Base-by-base conservation (phyloP, 1,140 invertebrate genomes). In the Aradophagus sp. region DNA sequence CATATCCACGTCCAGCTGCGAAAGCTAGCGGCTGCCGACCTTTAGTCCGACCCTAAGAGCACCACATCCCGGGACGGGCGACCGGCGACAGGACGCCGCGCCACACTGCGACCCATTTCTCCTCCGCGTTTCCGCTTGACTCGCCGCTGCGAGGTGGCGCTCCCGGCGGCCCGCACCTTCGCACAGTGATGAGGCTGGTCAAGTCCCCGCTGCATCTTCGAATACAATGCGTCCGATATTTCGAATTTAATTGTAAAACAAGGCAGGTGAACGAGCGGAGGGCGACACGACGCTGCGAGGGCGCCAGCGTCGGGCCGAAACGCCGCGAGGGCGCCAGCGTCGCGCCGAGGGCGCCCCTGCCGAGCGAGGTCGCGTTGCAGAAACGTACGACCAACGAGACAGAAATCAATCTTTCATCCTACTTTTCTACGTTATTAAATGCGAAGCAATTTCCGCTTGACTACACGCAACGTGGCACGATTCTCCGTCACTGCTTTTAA, bases 1-100 rank as follows among this genome's bases (percentile, higher is more conserved):
- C 79, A 83, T 83, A 77, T 83, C 82, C 71, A 82, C 76, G 67
- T 84, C 84, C 68, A 85, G 82, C 76, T 77, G 81, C 56, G 81
- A 79, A 38, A 85, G 84, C 84, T 85, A 86, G 84, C 84, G 81
- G 84, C 77, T 74, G 76, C 79, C 79, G 77, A 77, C 74, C 39
- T 71, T 76, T 77, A 78, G 81, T 76, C 74, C 59, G 63, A 77
- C 74, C 73, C 39, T 80, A 77, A 80, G 67, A 79, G 74, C 77
- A 77, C 70, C 71, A 78, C 71, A 78, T 72, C 56, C 38, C 68
- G 75, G 61, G 66, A 80, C 78, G 72, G 80, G 73, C 76, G 66
- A 77, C 48, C 42, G 75, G 77, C 77, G 79, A 80, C 67, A 23
- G 4, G 20, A 8, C 20, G 8, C 20, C 20, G 8, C 20, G 8